Conservation (phyloP, 2,113 vertebrate genomes). For the Pseudois nayaur region DNA sequence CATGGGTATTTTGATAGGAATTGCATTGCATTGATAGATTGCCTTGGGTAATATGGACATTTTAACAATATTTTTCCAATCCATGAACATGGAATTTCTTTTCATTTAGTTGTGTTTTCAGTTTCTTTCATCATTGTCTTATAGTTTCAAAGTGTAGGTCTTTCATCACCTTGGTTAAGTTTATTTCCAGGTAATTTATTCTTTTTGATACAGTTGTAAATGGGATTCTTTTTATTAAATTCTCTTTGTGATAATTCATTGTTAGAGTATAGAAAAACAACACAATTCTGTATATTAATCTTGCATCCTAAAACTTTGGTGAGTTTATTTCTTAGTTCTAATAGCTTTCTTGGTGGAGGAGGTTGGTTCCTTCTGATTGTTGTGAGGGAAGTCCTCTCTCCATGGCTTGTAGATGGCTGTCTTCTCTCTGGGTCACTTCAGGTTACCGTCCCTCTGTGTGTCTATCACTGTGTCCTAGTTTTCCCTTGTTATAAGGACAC, state of each 20-base stretch:
- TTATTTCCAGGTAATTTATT: not conserved
- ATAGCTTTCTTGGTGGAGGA: not conserved
- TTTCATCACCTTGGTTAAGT: not conserved
- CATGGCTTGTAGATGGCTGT: not conserved
- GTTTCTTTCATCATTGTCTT: not conserved
- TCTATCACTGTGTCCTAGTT: not conserved
- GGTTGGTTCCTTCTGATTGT: not conserved
- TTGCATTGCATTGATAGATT: not conserved
- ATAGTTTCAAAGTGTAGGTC: not conserved
- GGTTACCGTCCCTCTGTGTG: not conserved
- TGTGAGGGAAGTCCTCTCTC: not conserved
- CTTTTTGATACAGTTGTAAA: not conserved
- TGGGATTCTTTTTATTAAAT: not conserved
- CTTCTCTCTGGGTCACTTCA: not conserved
- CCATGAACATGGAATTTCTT: not conserved
- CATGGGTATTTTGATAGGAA: not conserved
- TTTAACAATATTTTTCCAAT: not conserved
- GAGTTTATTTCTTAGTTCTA: not conserved
- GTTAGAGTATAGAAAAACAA: not conserved
- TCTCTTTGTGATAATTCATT: not conserved
- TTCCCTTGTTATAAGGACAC: not conserved
- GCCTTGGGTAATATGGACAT: not conserved
- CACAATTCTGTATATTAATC: not conserved
- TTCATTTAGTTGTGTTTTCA: not conserved
- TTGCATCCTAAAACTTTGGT: not conserved